Evolutionary conservation across 1,140 invertebrate species (phyloP).

Genomic region (Drosophila kurseongensis): DNA sequence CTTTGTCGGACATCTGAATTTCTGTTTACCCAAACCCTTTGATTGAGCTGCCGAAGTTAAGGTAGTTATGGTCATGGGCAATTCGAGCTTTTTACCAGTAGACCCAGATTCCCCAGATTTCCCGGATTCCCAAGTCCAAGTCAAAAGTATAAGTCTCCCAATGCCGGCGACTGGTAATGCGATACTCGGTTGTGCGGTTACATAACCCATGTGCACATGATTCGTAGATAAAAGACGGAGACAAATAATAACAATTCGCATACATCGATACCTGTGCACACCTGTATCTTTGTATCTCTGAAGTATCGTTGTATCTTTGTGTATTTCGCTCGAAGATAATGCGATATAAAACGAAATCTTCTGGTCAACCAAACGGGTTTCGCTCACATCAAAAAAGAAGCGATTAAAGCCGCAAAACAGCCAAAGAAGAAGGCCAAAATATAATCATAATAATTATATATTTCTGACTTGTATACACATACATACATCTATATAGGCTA

Average conservation of each 20-base stretch:
- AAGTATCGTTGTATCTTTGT: not conserved
- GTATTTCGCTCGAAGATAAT: conserved; percentile 34
- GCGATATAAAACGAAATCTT: conserved; percentile 51
- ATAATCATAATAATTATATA: conserved; percentile 39
- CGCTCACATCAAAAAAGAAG: conserved; percentile 29
- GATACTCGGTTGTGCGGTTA: conserved; percentile 74
- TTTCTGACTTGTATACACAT: not conserved
- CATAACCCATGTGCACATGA: conserved; percentile 71
- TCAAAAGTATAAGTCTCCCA: conserved; percentile 1
- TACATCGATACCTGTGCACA: conserved; percentile 11
- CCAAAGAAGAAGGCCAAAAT: conserved; percentile 31
- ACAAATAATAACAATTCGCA: conserved; percentile 25
- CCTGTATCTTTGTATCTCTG: conserved; percentile 4
- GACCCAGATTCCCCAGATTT: not conserved
- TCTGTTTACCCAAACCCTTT: not conserved
- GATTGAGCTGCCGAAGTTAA: not conserved
- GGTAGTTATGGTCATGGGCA: not conserved
- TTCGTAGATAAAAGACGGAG: conserved; percentile 60
- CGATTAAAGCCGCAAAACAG: conserved; percentile 29
- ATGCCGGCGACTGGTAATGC: conserved; percentile 46
- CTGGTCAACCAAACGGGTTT: conserved; percentile 52
- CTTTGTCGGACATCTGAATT: not conserved
- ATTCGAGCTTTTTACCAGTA: too few species aligned
- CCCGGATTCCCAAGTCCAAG: conserved; percentile 12
- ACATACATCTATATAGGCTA: not conserved